Conservation (phyloP, 2,888 invertebrate genomes). For the Labia minor region DNA sequence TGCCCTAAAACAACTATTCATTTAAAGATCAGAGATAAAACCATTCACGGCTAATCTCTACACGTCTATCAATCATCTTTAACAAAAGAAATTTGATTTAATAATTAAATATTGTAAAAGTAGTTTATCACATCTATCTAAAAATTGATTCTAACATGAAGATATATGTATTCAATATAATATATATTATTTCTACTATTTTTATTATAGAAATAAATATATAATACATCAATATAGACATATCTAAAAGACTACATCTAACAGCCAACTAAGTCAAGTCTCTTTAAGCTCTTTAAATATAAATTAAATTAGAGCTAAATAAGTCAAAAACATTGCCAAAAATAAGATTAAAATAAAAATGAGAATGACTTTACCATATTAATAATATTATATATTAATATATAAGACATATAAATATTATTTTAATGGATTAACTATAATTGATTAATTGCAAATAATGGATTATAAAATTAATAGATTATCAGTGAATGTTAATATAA, state of each 20-base stretch:
- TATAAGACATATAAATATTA: not conserved
- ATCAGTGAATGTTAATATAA: too few relatives aligned
- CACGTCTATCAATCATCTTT: constrained; percentile 7
- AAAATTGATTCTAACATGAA: not conserved
- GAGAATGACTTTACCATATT: too few relatives aligned
- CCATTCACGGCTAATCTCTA: not conserved
- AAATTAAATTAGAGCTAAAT: not conserved
- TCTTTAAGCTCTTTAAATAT: not conserved
- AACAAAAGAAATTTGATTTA: not conserved
- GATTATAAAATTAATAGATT: too few relatives aligned
- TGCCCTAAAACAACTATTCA: not conserved
- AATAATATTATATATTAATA: not conserved
- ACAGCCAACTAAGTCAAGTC: not conserved
- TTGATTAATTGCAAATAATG: too few relatives aligned
- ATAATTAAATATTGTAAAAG: not conserved
- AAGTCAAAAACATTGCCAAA: not conserved
- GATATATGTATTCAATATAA: not conserved
- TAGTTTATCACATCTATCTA: constrained; percentile 13
- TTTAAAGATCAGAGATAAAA: not conserved
- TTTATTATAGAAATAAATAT: not conserved
- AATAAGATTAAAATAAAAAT: not conserved
- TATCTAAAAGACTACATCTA: not conserved
- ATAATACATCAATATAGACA: not conserved
- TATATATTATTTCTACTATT: not conserved
- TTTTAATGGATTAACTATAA: too few relatives aligned